Percentiles rank a stretch among this genome's conserved stretches.
phyloP scores from a whole-genome alignment of 2,113 vertebrate genomes.

The Callopanchax toddi region DNA sequence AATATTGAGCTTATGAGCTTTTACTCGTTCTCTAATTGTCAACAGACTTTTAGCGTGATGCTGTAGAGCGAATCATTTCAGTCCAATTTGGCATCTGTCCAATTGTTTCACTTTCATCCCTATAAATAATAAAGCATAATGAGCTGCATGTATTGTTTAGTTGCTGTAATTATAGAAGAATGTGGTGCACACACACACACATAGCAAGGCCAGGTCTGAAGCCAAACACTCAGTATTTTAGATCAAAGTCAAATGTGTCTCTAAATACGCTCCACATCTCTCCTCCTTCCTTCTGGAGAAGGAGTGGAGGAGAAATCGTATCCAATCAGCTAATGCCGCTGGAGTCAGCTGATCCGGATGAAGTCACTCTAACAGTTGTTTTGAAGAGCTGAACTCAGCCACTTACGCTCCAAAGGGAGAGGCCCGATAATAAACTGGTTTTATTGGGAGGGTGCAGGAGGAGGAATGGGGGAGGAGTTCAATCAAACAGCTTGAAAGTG shows the following conservation, averaged over 20 bases:
- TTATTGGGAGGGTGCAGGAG: conserved; percentile 50
- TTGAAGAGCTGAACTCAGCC: conserved; percentile 63
- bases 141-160: conserved; percentile 17
- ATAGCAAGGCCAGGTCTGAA: neutral
- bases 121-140: conserved; percentile 32
- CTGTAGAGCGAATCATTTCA: conserved; percentile 46
- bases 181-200: neutral
- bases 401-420: conserved; percentile 52
- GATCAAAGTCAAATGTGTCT: conserved; percentile 4
- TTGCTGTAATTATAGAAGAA: conserved; percentile 23
- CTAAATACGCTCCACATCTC: conserved; percentile 4
- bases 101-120: conserved; percentile 38
- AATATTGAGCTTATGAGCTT: conserved; percentile 64
- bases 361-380: conserved; percentile 52
- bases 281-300: conserved; percentile 18
- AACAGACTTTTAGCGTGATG: conserved; percentile 52
- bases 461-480: conserved; percentile 21
- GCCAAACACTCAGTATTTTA: neutral
- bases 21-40: conserved; percentile 67
- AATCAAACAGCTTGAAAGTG: neutral
- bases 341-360: conserved; percentile 47
- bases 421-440: conserved; percentile 51
- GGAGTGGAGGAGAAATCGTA: conserved; percentile 22
- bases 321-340: conserved; percentile 76
- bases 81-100: conserved; percentile 53